These are phyloP conservation scores for Augiades crinisus DNA, from an alignment of 2,888 invertebrate genomes.

Conservation along the genomic window DNA sequence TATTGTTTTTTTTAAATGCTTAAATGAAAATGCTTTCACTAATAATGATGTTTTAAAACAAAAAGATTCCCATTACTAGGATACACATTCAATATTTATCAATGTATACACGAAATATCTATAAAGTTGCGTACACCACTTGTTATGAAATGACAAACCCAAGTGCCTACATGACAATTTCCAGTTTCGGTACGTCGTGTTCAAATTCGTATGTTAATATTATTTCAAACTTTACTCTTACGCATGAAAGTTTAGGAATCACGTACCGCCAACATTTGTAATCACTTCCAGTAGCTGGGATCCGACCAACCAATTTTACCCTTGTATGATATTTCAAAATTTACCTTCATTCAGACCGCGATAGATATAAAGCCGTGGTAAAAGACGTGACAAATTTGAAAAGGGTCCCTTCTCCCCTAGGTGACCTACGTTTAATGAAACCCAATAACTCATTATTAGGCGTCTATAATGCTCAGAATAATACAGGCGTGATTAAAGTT, in stretches of 20 bases:
- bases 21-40: no score
- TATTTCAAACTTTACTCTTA: constrained; percentile 12
- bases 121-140: no score
- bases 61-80: no score
- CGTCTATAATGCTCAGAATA: no score
- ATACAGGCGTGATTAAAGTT: no score
- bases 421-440: no score
- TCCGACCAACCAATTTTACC: constrained; percentile 6
- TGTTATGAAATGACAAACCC: no score
- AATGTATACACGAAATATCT: no score
- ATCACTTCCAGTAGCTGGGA: constrained; percentile 13
- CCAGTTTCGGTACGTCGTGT: neutral
- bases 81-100: no score
- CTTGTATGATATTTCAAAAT: neutral
- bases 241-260: constrained; percentile 13
- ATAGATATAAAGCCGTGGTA: neutral
- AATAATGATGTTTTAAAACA: no score
- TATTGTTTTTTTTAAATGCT: no score
- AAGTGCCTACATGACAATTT: constrained; percentile 1
- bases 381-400: neutral
- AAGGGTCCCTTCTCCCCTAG: neutral
- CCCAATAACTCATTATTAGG: no score
- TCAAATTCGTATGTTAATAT: constrained; percentile 12
- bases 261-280: constrained; percentile 16
- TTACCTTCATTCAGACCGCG: neutral